Conservation (phyloP, 2,113 vertebrate species). For the Numida meleagris region DNA sequence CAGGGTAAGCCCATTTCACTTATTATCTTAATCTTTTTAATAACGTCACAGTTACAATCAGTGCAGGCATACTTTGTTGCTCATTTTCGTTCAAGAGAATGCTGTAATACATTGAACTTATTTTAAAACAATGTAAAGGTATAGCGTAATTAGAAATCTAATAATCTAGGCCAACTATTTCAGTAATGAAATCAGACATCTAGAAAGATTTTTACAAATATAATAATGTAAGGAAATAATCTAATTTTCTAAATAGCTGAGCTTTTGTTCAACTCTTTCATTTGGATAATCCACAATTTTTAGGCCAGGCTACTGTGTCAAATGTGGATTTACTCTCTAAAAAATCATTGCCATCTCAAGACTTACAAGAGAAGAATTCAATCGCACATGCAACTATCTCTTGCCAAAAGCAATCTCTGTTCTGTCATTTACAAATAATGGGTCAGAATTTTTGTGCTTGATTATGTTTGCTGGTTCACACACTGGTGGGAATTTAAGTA, state of each 20-base stretch:
- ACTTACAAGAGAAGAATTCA: background rate
- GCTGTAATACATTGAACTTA: background rate
- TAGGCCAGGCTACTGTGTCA: background rate
- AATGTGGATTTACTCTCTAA: background rate
- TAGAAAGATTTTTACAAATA: background rate
- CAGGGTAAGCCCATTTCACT: constrained; percentile 78
- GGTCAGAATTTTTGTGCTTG: background rate
- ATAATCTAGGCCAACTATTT: background rate
- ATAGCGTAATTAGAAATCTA: background rate
- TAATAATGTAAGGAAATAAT: background rate
- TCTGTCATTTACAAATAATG: background rate
- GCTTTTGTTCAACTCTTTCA: background rate
- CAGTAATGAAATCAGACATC: background rate
- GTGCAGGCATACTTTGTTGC: background rate
- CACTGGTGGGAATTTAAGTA: background rate
- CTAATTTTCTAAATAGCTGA: background rate
- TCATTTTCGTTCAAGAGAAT: background rate
- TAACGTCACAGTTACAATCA: background rate
- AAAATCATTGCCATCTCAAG: background rate
- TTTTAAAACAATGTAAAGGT: background rate
- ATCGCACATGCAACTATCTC: background rate
- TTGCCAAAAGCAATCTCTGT: background rate
- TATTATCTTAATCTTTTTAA: background rate
- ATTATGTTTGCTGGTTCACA: background rate
- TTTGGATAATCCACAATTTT: background rate